Base-by-base conservation (phyloP, 2,797 vertebrate genomes). In the Aplochiton taeniatus region DNA sequence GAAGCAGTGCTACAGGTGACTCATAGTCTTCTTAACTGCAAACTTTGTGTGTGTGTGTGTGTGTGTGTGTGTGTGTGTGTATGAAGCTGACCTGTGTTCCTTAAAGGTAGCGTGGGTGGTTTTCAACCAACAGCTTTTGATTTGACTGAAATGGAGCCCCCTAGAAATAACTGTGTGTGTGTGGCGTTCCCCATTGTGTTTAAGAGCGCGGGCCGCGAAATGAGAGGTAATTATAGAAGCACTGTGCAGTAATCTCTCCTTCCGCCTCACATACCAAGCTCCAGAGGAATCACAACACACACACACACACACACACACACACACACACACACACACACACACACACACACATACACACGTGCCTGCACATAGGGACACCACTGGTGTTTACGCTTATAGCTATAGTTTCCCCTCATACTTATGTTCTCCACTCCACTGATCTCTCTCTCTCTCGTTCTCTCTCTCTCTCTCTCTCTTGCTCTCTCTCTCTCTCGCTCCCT, bases 51-150 rank as follows among this genome's bases (percentile, higher is more conserved):
- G 65, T 47, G 58, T 41, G 43, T 12, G 65, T 46, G 65, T 41
- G 43, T 44, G 48, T 18, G 10, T 7, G 61, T 20, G 43, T 48
- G 61, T n/a, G 58, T 31, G 75, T 50, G 58, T 55, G 31, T 60
- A 68, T 41, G 52, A 43, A 68, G 50, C 75, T 89, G 86, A 90
- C 91, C 89, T 80, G 80, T 66, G 80, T 77, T 76, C 73, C 87
- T 83, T 85, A 81, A 88, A 88, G 85, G 81, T 82, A 86, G 84
- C 71, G 88, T 91, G 83, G 89, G 90, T 81, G 88, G 80, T 79
- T 75, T 87, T 84, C 78, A 76, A 78, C 44, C 68, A 55, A 83
- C 78, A 81, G 80, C 72, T 61, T 87, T 75, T 50, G 66, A 68
- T 76, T 72, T 63, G 77, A 84, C 74, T 85, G 83, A 86, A 85